A percentile compares a stretch with the other conserved stretches of the same genome.
phyloP scores from a whole-genome alignment of 2,797 vertebrate genomes.

The Siniperca obscura region DNA sequence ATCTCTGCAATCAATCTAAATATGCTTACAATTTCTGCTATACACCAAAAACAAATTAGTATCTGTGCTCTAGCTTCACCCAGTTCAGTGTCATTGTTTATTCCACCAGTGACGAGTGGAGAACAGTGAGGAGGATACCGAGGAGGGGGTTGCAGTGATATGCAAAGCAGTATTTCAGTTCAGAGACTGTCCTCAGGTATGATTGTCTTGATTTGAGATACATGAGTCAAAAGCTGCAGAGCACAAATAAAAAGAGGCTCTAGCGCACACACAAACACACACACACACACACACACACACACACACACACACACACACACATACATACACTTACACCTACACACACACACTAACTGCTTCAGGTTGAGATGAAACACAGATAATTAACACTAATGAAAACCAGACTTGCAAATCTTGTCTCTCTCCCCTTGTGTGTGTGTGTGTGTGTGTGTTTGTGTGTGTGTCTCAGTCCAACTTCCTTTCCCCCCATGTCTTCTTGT shows the following conservation, averaged over 20 bases:
- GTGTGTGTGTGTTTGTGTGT: slow-evolving; percentile 26
- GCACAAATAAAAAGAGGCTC: slow-evolving; percentile 14
- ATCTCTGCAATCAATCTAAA: not conserved
- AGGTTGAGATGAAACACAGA: slow-evolving; percentile 97
- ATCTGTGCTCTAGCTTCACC: not conserved
- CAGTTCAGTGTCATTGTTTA: not conserved
- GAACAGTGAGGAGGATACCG: too few species aligned
- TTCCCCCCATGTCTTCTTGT: slow-evolving; percentile 62
- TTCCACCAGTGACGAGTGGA: not conserved
- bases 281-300: slow-evolving; percentile 23
- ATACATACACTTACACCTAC: not conserved
- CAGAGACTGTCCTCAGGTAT: slow-evolving; percentile 21
- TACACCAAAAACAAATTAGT: slow-evolving; percentile 1
- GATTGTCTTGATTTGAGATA: slow-evolving; percentile 36
- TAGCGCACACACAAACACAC: not conserved
- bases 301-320: slow-evolving; percentile 22
- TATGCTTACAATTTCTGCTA: not conserved
- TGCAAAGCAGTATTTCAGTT: slow-evolving; percentile 26
- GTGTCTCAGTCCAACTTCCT: slow-evolving; percentile 62
- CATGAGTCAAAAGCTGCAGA: slow-evolving; percentile 18
- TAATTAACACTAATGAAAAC: slow-evolving; percentile 99
- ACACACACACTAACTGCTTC: slow-evolving; percentile 57
- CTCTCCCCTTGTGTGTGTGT: slow-evolving; percentile 23
- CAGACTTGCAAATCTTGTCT: slow-evolving; percentile 88
- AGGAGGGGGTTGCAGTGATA: not conserved